Conservation (phyloP, 2,888 invertebrate genomes). For the Melangyna quadrimaculata region DNA sequence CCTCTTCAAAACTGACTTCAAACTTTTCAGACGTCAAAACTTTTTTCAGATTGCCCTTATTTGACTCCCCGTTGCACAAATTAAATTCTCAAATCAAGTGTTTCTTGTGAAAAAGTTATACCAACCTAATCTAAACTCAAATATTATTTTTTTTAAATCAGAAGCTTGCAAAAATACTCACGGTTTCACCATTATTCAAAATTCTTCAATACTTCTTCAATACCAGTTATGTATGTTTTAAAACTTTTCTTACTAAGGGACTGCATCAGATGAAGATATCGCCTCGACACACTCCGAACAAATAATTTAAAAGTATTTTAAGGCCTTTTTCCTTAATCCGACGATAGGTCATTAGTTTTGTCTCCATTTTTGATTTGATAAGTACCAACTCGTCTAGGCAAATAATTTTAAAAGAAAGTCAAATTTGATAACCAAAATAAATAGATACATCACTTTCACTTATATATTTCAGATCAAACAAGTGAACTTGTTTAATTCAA, state of each 20-base stretch:
- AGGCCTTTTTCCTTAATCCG: background rate
- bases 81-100: too few relatives aligned
- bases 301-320: background rate
- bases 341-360: background rate
- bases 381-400: background rate
- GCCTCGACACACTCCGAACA: background rate
- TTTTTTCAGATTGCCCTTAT: too few relatives aligned
- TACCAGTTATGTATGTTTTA: background rate
- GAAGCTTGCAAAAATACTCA: background rate
- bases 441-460: background rate
- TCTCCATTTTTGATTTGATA: background rate
- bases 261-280: too few relatives aligned
- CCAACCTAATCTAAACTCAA: too few relatives aligned
- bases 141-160: background rate
- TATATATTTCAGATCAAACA: background rate
- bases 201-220: background rate
- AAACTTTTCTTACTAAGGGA: background rate
- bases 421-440: background rate
- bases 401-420: background rate
- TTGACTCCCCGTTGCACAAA: too few relatives aligned
- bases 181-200: slow-evolving; percentile 31
- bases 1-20: too few relatives aligned
- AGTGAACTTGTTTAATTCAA: background rate
- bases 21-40: too few relatives aligned
- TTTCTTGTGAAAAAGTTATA: too few relatives aligned